These are phyloP conservation scores for Battus philenor DNA, from an alignment of 1,140 invertebrate genomes.

Conservation along the genomic window DNA sequence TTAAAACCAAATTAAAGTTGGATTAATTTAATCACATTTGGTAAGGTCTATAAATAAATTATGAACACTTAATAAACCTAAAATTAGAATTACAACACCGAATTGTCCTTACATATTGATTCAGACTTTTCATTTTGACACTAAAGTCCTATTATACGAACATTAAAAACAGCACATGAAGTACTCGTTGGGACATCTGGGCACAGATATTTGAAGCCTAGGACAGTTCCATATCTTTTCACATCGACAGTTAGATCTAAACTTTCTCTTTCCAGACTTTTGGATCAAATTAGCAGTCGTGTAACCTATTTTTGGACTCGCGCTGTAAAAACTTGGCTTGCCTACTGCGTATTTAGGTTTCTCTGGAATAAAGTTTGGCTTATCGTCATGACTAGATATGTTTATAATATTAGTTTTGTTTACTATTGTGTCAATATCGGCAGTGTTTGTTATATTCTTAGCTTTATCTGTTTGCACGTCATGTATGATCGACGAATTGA, in stretches of 20 bases:
- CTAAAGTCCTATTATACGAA: too few species aligned
- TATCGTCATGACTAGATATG: too few species aligned
- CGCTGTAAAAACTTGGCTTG: constrained; percentile 43
- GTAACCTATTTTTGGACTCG: not conserved
- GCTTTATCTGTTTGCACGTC: not conserved
- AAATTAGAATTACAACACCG: too few species aligned
- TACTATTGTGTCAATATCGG: not conserved
- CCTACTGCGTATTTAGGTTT: constrained; percentile 32
- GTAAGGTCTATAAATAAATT: too few species aligned
- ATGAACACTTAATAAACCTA: too few species aligned
- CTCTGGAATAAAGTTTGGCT: not conserved
- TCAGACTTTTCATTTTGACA: too few species aligned
- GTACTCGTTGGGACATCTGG: constrained; percentile 67
- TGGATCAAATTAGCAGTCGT: constrained; percentile 31
- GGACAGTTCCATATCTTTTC: constrained; percentile 72
- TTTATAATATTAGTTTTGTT: not conserved
- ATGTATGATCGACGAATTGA: not conserved
- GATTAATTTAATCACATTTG: too few species aligned
- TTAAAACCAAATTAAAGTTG: too few species aligned
- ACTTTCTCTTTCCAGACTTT: constrained; percentile 37
- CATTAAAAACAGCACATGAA: constrained; percentile 70
- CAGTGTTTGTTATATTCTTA: not conserved
- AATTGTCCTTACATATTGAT: too few species aligned
- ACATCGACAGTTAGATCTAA: constrained; percentile 59
- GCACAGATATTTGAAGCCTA: constrained; percentile 65